Conservation (phyloP, 2,113 vertebrate species). For the Lamprotornis superbus region DNA sequence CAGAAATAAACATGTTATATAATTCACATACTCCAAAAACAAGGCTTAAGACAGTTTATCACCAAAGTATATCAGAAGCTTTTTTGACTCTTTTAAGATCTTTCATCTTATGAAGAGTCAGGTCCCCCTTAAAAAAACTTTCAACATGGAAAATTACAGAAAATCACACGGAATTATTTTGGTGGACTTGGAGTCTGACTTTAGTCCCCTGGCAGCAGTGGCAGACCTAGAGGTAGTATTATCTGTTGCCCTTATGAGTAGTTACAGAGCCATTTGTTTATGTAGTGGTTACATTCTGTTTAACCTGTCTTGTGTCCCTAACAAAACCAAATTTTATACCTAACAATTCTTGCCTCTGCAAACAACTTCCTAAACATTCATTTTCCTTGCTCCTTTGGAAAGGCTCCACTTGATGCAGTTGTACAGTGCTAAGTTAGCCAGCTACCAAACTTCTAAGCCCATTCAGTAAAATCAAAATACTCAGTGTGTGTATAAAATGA, state of each 20-base stretch:
- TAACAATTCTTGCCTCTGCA: neutral
- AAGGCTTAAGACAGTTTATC: neutral
- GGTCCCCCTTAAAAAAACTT: neutral
- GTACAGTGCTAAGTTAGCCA: neutral
- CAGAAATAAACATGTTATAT: neutral
- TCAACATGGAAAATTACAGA: neutral
- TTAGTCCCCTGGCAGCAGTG: neutral
- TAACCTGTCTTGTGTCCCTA: neutral
- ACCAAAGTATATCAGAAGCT: neutral
- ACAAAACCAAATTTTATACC: neutral
- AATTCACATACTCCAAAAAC: neutral
- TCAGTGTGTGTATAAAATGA: neutral
- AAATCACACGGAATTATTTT: slow-evolving; percentile 10
- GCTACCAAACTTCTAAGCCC: neutral
- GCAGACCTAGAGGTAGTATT: slow-evolving; percentile 5
- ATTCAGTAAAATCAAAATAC: neutral
- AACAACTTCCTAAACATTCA: neutral
- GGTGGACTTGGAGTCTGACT: neutral
- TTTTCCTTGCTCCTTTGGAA: neutral
- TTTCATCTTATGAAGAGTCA: neutral
- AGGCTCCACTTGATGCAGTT: neutral
- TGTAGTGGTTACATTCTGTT: neutral
- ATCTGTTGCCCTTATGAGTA: neutral
- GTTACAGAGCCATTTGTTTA: slow-evolving; percentile 8
- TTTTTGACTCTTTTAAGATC: neutral